Percentiles rank a stretch among this genome's conserved stretches.
These are phyloP conservation scores for Meteorus sp. DNA, from an alignment of 1,140 invertebrate species.

Conservation along the genomic window DNA sequence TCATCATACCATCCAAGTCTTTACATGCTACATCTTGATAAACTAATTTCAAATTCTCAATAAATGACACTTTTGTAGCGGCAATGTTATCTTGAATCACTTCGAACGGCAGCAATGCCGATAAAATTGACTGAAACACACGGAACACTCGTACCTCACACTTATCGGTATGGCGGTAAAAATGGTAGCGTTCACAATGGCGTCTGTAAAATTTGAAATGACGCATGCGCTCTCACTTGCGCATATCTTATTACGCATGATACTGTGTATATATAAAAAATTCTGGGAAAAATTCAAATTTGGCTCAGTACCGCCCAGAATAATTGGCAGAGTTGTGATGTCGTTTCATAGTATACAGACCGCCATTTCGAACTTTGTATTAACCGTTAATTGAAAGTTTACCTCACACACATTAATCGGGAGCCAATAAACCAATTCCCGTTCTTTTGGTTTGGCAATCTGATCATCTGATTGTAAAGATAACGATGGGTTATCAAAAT, in stretches of 20 bases:
- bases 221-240: no score
- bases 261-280: background rate
- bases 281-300: background rate
- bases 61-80: constrained; percentile 18
- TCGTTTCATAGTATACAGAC: no score
- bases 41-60: constrained; percentile 20
- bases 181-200: no score
- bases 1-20: constrained; percentile 23
- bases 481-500: background rate
- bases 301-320: background rate
- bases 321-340: no score
- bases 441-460: background rate
- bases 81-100: constrained; percentile 21
- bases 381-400: constrained; percentile 11
- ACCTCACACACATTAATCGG: constrained; percentile 31
- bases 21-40: constrained; percentile 30
- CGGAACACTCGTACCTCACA: no score
- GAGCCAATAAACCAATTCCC: constrained; percentile 31
- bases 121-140: constrained; percentile 36
- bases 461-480: background rate
- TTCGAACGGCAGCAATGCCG: constrained; percentile 26
- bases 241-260: no score
- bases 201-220: no score
- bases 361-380: no score
- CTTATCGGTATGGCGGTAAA: no score